Conservation (phyloP, 37 sponge, comb jelly and placozoan species). For the Geodia barretti region DNA sequence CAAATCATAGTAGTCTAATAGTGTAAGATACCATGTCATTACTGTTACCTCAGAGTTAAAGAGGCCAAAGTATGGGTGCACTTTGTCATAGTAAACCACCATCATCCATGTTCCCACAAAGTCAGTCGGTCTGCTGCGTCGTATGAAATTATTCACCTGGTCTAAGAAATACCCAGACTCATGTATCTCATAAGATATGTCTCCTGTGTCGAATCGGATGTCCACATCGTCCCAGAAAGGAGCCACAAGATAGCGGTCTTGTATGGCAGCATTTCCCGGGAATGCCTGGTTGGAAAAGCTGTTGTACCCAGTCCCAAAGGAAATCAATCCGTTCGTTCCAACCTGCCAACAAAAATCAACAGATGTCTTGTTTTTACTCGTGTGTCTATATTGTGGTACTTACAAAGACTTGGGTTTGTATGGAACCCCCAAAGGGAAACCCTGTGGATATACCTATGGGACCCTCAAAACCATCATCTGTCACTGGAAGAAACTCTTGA, state of each 20-base stretch:
- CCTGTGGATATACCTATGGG: not conserved
- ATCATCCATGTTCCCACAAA: constrained; percentile 62
- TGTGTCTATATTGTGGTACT: too few species aligned
- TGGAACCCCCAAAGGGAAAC: not conserved
- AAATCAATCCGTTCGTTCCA: not conserved
- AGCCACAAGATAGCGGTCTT: constrained; percentile 35
- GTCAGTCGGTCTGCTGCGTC: not conserved
- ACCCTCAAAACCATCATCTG: not conserved
- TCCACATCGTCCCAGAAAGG: constrained; percentile 75
- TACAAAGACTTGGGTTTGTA: not conserved
- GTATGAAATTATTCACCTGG: not conserved
- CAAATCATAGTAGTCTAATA: too few species aligned
- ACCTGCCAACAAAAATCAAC: not conserved
- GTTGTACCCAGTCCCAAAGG: not conserved
- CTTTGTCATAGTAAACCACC: constrained; percentile 40
- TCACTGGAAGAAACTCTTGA: not conserved
- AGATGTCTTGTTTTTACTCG: too few species aligned
- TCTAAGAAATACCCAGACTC: not conserved
- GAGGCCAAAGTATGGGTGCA: constrained; percentile 28
- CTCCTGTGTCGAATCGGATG: constrained; percentile 19
- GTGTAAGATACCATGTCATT: too few species aligned
- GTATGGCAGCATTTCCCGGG: too few species aligned
- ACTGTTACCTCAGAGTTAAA: not conserved
- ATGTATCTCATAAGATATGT: constrained; percentile 48
- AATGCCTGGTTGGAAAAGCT: not conserved